These are phyloP conservation scores for Synergus laeviventris DNA, from an alignment of 2,888 invertebrate genomes.

Conservation along the genomic window DNA sequence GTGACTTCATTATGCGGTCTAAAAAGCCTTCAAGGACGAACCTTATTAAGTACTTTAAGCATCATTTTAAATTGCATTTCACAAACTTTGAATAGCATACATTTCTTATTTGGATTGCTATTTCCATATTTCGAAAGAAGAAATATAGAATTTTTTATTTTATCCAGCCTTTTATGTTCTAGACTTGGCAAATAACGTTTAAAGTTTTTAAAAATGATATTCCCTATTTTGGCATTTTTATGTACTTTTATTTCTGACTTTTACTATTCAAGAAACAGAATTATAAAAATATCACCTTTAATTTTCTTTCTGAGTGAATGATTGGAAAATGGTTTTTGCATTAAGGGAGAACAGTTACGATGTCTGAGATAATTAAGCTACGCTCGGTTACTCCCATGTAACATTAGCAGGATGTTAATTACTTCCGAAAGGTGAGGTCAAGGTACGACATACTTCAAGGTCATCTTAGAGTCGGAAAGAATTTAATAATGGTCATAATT, in stretches of 20 bases:
- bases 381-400: not conserved
- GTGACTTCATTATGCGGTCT: not conserved
- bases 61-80: conserved; percentile 1
- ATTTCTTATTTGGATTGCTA: not conserved
- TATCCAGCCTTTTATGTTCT: not conserved
- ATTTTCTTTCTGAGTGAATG: not conserved
- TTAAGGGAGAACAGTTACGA: not conserved
- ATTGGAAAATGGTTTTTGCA: not conserved
- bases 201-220: not conserved
- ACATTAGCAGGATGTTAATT: conserved; percentile 11
- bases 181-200: not conserved
- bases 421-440: conserved; percentile 26
- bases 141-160: not conserved
- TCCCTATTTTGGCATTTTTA: not conserved
- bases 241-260: no score
- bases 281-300: no score
- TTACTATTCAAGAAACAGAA: no score
- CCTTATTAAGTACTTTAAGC: not conserved
- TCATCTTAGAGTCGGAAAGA: not conserved
- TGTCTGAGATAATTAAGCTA: not conserved
- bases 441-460: conserved; percentile 10
- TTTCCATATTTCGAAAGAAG: not conserved
- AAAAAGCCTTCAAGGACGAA: not conserved
- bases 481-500: not conserved
- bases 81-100: not conserved